Base-by-base conservation (phyloP, 1,140 invertebrate species). In the Zaprionus nigranus region DNA sequence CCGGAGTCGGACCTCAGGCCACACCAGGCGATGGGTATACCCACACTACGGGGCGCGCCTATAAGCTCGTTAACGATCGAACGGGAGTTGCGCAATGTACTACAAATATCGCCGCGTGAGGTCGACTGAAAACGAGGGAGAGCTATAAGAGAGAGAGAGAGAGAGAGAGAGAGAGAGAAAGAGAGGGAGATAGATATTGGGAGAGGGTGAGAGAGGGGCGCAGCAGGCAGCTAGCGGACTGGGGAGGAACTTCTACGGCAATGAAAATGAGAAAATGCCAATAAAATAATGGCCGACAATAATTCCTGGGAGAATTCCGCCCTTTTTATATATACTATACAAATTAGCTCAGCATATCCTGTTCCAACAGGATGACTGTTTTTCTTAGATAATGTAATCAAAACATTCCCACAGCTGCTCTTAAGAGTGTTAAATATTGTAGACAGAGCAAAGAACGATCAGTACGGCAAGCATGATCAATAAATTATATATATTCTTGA, bases 251-350 rank as follows among this genome's bases (percentile, higher is more conserved):
- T 68, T 68, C 66, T 46, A 62, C 43, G 64, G 62, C 75, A 74
- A 78, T 75, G 77, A 74, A 74, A 81, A 84, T 75, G 78, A 72
- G 34, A 57, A 71, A 75, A 81, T 90, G 80, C 71, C 78, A 71
- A 56, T 74, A 66, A 81, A 87, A 90, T 90, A 90, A 82, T 90
- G 85, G 81, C 81, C 75, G 85, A 84, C 81, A 80, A 90, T 90
- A 84, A 81, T 79, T 81, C 64, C 60, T 22, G 54, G n/a, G 20
- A 56, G 53, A 30, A 60, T 59, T 59, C 26, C 12, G 43, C 30
- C 13, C 28, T 64, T 49, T 49, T 51, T 13, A 24, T 51, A 12
- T 51, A 51, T 51, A 51, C 22, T n/a, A 53, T 43, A 54, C 34
- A 49, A 58, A 30, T 56, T 51, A 51, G 46, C 46, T 51, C 20